These are phyloP conservation scores for Drosophila fungiperda DNA, from an alignment of 2,888 invertebrate species.

Conservation along the genomic window DNA sequence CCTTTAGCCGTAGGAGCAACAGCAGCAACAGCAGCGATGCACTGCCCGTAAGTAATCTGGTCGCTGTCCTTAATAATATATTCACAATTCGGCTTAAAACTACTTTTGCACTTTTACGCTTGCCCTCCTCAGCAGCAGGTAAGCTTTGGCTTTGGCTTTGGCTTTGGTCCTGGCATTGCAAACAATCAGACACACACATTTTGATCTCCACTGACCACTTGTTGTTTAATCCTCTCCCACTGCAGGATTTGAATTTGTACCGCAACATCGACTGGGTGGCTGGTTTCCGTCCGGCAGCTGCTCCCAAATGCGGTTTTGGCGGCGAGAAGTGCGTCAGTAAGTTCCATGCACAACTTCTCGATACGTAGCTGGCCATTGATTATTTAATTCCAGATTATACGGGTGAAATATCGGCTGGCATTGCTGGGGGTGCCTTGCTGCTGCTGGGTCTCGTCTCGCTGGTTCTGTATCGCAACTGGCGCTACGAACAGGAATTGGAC, in stretches of 20 bases:
- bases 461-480: slow-evolving; percentile 95
- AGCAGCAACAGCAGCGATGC: slow-evolving; percentile 86
- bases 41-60: slow-evolving; percentile 89
- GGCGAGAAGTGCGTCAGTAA: slow-evolving; percentile 96
- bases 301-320: slow-evolving; percentile 95
- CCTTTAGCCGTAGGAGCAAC: slow-evolving; percentile 88
- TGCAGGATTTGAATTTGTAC: slow-evolving; percentile 90
- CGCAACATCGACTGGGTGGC: slow-evolving; percentile 92
- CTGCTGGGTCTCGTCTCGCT: slow-evolving; percentile 90
- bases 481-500: slow-evolving; percentile 96
- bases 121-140: slow-evolving; percentile 62
- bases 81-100: slow-evolving; percentile 8
- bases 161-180: slow-evolving; percentile 28
- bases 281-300: slow-evolving; percentile 90
- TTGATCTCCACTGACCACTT: slow-evolving; percentile 1
- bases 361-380: background rate
- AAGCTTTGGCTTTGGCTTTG: slow-evolving; percentile 49
- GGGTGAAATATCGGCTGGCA: slow-evolving; percentile 92
- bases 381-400: slow-evolving; percentile 88
- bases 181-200: slow-evolving; percentile 5
- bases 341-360: slow-evolving; percentile 82
- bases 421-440: slow-evolving; percentile 91
- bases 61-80: background rate
- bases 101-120: slow-evolving; percentile 41
- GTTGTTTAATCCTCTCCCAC: slow-evolving; percentile 5